phyloP scores from a whole-genome alignment of 2,113 vertebrate species.

The Chaetodon auriga region DNA sequence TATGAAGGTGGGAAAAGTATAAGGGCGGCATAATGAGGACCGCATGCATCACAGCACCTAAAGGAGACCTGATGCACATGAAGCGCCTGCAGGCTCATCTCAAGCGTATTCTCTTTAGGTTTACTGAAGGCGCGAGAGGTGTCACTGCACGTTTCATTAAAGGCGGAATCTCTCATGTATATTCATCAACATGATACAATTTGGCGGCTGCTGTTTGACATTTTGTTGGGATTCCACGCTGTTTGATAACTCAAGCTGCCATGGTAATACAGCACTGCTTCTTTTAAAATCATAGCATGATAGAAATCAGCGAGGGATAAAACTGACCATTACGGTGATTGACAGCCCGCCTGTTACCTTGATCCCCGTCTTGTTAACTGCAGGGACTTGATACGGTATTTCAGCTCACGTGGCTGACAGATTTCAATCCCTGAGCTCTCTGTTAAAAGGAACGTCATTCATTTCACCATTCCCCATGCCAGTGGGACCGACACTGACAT shows the following conservation, averaged over 20 bases:
- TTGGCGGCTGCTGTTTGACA: background rate
- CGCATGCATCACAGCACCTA: conserved; percentile 38
- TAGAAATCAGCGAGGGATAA: background rate
- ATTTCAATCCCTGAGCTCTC: conserved; percentile 17
- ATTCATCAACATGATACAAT: conserved; percentile 34
- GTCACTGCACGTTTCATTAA: conserved; percentile 42
- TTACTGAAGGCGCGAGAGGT: conserved; percentile 14
- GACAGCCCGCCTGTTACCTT: background rate
- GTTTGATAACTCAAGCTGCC: background rate
- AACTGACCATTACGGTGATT: conserved; percentile 28
- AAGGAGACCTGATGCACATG: conserved; percentile 28
- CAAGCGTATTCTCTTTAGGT: conserved; percentile 9
- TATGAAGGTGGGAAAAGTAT: conserved; percentile 40
- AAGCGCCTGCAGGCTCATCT: conserved; percentile 25
- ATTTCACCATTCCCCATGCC: background rate
- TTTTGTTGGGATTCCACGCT: conserved; percentile 2
- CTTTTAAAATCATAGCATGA: background rate
- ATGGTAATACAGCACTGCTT: background rate
- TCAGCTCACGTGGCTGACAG: conserved; percentile 4
- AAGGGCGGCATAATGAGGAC: conserved; percentile 52
- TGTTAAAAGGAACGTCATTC: conserved; percentile 11
- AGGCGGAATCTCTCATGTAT: conserved; percentile 41
- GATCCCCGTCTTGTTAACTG: conserved; percentile 29
- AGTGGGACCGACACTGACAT: background rate
- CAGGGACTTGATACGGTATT: background rate